Conservation (phyloP, 2,797 vertebrate species). For the Falco concolor region DNA sequence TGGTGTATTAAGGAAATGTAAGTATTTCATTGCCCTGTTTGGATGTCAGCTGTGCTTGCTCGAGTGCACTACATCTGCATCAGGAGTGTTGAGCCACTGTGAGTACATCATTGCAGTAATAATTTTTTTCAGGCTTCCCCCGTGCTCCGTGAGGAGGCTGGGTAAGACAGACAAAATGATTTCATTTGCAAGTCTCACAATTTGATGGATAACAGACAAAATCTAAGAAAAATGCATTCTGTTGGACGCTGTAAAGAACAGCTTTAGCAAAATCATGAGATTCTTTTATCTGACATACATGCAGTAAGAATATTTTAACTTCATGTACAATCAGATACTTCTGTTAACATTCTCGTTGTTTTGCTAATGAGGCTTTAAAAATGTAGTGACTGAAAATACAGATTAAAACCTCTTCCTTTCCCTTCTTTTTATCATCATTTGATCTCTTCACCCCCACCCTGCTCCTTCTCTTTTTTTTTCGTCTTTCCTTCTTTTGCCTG, state of each 20-base stretch:
- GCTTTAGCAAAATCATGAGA: constrained; percentile 30
- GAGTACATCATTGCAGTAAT: not conserved
- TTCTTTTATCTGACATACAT: constrained; percentile 20
- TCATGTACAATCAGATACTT: constrained; percentile 51
- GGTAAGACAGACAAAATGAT: not conserved
- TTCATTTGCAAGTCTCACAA: not conserved
- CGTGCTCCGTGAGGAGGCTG: not conserved
- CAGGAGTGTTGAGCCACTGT: not conserved
- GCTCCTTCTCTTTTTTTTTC: constrained; percentile 63
- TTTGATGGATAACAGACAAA: not conserved
- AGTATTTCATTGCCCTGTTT: not conserved
- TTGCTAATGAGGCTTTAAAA: constrained; percentile 64
- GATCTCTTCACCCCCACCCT: constrained; percentile 57
- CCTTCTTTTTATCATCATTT: constrained; percentile 75
- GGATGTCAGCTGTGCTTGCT: constrained; percentile 2
- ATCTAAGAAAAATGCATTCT: not conserved
- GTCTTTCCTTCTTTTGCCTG: constrained; percentile 73
- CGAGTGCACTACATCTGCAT: not conserved
- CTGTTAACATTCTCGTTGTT: constrained; percentile 53
- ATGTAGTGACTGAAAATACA: constrained; percentile 61
- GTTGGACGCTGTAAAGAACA: not conserved
- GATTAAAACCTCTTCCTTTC: constrained; percentile 78
- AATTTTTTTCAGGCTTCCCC: not conserved
- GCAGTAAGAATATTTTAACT: constrained; percentile 34
- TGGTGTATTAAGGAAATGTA: not conserved